A percentile compares a stretch with the other conserved stretches of the same genome.
These are phyloP conservation scores for Agrochola lota DNA, from an alignment of 2,888 invertebrate species.

Conservation along the genomic window DNA sequence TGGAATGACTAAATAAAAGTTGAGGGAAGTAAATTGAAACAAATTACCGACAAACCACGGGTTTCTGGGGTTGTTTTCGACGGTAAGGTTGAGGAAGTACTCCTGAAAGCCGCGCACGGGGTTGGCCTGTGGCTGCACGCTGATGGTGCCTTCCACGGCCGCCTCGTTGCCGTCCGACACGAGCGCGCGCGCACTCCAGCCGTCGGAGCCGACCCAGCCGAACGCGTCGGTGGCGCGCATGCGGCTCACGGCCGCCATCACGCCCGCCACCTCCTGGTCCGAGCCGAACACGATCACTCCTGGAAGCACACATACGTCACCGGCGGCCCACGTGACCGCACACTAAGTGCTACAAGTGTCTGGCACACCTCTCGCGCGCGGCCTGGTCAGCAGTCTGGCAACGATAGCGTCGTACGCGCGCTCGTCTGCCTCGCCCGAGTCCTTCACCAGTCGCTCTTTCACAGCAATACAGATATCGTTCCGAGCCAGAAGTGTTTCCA, in stretches of 20 bases:
- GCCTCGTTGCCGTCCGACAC: slow-evolving; percentile 96
- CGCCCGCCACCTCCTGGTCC: slow-evolving; percentile 98
- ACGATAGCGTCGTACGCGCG: slow-evolving; percentile 97
- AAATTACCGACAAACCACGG: slow-evolving; percentile 98
- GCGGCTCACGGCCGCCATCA: slow-evolving; percentile 97
- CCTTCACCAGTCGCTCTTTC: slow-evolving; percentile 98
- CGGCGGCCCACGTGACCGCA: slow-evolving; percentile 88
- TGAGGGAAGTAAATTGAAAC: slow-evolving; percentile 1
- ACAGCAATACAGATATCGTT: slow-evolving; percentile 97
- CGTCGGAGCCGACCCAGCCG: slow-evolving; percentile 99
- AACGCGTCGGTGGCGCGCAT: slow-evolving; percentile 96
- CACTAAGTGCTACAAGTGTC: no score
- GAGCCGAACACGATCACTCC: slow-evolving; percentile 98
- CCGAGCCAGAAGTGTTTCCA: slow-evolving; percentile 95
- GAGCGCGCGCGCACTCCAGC: slow-evolving; percentile 97
- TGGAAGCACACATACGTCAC: slow-evolving; percentile 76
- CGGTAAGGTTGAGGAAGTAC: slow-evolving; percentile 96
- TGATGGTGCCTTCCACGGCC: slow-evolving; percentile 94
- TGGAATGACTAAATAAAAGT: neutral
- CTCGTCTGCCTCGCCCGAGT: slow-evolving; percentile 97
- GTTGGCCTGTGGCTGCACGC: slow-evolving; percentile 98
- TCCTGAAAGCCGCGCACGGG: slow-evolving; percentile 96
- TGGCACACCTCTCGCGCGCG: slow-evolving; percentile 94
- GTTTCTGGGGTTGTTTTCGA: slow-evolving; percentile 96
- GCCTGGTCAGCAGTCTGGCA: slow-evolving; percentile 94